Evolutionary conservation across 2,113 vertebrate species (phyloP).

Genomic region (Neogobius melanostomus): DNA sequence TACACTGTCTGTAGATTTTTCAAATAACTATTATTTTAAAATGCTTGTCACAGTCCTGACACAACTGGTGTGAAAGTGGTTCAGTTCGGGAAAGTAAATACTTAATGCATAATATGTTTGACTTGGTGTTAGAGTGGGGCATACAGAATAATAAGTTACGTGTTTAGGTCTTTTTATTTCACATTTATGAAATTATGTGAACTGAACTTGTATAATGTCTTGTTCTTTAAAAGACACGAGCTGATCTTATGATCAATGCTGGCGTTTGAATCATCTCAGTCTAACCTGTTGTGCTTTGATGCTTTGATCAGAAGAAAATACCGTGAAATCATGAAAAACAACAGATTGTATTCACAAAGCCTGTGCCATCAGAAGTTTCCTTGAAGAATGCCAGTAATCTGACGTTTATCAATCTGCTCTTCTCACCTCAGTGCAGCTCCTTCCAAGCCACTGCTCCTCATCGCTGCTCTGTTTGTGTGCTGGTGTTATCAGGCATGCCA

Average conservation of each 20-base stretch:
- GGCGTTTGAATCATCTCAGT: not conserved
- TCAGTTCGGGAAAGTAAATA: no score
- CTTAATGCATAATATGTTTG: no score
- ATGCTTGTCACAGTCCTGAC: no score
- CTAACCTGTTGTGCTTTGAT: not conserved
- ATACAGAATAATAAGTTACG: no score
- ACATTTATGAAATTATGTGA: no score
- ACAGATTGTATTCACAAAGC: not conserved
- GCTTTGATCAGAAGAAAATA: conserved; percentile 33
- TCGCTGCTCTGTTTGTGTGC: conserved; percentile 38
- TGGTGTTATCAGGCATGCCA: conserved; percentile 52
- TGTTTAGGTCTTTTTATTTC: no score
- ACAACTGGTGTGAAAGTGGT: no score
- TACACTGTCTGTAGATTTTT: no score
- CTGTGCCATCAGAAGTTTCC: conserved; percentile 4
- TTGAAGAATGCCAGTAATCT: conserved; percentile 11
- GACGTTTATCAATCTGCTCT: conserved; percentile 10
- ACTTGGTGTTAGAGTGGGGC: no score
- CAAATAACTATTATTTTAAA: no score
- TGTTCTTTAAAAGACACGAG: not conserved
- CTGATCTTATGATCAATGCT: conserved; percentile 7
- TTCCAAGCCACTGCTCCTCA: conserved; percentile 26
- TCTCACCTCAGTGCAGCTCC: conserved; percentile 46
- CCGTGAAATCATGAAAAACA: not conserved
- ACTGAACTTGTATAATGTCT: not conserved